phyloP scores from a whole-genome alignment of 2,113 vertebrate genomes.

The Takifugu flavidus region DNA sequence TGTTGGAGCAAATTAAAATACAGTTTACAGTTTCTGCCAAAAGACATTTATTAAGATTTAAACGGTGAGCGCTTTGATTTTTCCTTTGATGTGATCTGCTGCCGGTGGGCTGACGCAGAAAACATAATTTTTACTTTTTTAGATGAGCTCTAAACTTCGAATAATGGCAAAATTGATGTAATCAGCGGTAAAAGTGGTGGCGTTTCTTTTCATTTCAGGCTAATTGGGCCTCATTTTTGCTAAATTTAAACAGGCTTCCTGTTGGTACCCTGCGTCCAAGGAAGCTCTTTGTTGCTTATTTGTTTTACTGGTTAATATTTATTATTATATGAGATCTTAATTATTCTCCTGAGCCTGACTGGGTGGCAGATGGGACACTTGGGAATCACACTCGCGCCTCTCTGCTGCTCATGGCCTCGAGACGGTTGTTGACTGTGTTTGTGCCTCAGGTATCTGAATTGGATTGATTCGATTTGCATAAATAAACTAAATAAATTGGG shows the following conservation, averaged over 20 bases:
- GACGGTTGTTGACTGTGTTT: slow-evolving; percentile 4
- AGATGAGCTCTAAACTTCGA: no score
- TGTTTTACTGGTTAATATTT: slow-evolving; percentile 2
- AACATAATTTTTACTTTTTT: no score
- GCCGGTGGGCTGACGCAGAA: background rate
- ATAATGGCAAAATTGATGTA: no score
- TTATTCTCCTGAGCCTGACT: slow-evolving; percentile 9
- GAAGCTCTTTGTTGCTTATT: background rate
- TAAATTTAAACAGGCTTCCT: no score
- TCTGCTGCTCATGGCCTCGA: slow-evolving; percentile 17
- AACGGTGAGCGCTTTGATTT: background rate
- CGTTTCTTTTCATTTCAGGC: no score
- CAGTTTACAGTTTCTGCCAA: slow-evolving; percentile 7
- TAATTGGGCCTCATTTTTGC: no score
- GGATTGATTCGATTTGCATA: slow-evolving; percentile 21
- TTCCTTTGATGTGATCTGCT: background rate
- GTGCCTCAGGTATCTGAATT: slow-evolving; percentile 28
- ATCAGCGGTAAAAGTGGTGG: no score
- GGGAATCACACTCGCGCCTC: slow-evolving; percentile 11
- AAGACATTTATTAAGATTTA: background rate
- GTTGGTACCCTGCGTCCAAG: background rate
- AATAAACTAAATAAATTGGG: slow-evolving; percentile 13
- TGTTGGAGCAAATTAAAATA: slow-evolving; percentile 3
- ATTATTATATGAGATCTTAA: background rate
- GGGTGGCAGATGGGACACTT: background rate